phyloP scores from a whole-genome alignment of 1,140 invertebrate genomes.

The Calliopsis andreniformis region DNA sequence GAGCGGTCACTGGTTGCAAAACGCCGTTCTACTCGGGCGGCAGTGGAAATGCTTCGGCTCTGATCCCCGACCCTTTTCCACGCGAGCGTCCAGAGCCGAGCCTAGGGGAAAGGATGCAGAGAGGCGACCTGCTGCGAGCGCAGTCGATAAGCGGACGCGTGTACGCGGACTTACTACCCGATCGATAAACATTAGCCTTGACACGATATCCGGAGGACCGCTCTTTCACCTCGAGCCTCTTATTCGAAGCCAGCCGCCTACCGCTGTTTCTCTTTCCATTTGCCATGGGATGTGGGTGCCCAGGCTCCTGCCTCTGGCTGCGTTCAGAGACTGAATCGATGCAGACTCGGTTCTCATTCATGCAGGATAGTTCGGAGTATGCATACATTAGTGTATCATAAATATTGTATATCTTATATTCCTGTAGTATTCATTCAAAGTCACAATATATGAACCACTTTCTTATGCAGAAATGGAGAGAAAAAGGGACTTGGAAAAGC shows the following conservation, averaged over 20 bases:
- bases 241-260: slow-evolving; percentile 6
- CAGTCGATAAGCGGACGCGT: slow-evolving; percentile 72
- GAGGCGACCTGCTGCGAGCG: slow-evolving; percentile 20
- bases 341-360: too few relatives aligned
- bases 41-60: slow-evolving; percentile 29
- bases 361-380: too few relatives aligned
- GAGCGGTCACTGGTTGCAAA: neutral
- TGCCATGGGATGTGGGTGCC: neutral
- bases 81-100: neutral
- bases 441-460: too few relatives aligned
- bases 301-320: too few relatives aligned
- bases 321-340: too few relatives aligned
- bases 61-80: slow-evolving; percentile 5
- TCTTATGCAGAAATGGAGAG: neutral
- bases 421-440: too few relatives aligned
- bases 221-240: slow-evolving; percentile 50
- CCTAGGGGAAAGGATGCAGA: slow-evolving; percentile 46
- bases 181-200: slow-evolving; percentile 77
- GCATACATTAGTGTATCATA: too few relatives aligned
- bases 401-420: too few relatives aligned
- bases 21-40: neutral
- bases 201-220: slow-evolving; percentile 66
- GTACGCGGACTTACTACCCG: slow-evolving; percentile 60
- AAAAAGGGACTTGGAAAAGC: neutral
- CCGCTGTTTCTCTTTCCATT: slow-evolving; percentile 18